Evolutionary conservation across 2,797 vertebrate species (phyloP), one percentile per base, ranked within the genome.

Genomic region (Argya squamiceps): DNA sequence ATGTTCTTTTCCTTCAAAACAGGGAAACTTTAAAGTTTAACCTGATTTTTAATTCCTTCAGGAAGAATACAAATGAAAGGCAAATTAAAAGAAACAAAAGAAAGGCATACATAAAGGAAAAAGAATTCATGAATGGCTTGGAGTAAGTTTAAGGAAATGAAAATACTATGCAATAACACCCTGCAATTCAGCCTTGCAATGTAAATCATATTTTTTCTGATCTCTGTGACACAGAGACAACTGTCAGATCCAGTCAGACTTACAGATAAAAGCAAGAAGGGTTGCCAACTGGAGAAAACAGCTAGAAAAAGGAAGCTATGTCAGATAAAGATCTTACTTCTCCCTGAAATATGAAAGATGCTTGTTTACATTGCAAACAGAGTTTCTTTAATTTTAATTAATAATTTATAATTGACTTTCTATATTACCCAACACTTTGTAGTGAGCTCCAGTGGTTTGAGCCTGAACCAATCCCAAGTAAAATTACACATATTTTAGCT

Each of bases 371-470:
- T 73, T 86, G 43, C 5, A 76, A 83, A 26, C 2, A 1, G 8
- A 10, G 7, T 65, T 86, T 69, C 32, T 83, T 50, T 46, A n/a
- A 62, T 53, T 37, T 41, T 32, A 73, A 65, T 69, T 77, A 4
- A 1, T 52, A 41, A 58, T 65, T 58, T 80, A 6, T 22, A 47
- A 9, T 15, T 69, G 4, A 53, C 17, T 47, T 65, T 63, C 47
- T 83, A 2, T n/a, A 63, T 32, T 30, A 71, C 36, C 43, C 56
- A 73, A 68, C 8, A 17, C 4, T 80, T 58, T 0, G 0, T 27
- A 9, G n/a, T 0, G 8, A 85, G 8, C 5, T 50, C 21, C 30
- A 19, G 29, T 73, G 19, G 29, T 68, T 80, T 68, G 44, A 83
- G 24, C 10, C 75, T 64, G 41, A 37, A 74, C 37, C 26, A 56